Base-by-base conservation (phyloP, 2,797 vertebrate species). In the Bryconaethiops microstoma region DNA sequence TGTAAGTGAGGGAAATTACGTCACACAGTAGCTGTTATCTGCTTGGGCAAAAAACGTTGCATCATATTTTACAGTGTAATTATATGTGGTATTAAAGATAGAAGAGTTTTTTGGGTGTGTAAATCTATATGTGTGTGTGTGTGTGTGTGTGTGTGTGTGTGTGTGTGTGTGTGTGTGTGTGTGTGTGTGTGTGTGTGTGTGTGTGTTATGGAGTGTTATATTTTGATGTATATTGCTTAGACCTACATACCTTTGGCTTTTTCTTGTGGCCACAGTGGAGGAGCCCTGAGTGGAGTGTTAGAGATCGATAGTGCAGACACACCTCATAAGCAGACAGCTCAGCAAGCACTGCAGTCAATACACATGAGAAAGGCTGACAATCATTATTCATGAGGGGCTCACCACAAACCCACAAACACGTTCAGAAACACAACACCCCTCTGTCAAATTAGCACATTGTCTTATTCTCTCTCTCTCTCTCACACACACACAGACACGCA, bases 301-400 rank as follows among this genome's bases (percentile, higher is more conserved):
- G 50, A 25, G 69, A 82, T 82, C 74, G 23, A 76, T 78, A 67
- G 40, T 68, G 81, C 25, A 73, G 62, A 73, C 60, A 50, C 69
- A 82, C 54, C 45, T 82, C 80, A 67, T 78, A 59, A 74, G 40
- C 60, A 60, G 50, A 65, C 54, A 59, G 57, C 25, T 29, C 59
- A 35, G 25, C 25, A 63, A 63, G 62, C 62, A 16, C 29, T 39
- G 63, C 19, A 52, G 65, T 73, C 74, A 71, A 59, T 64, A 42
- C 14, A 17, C 57, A 63, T 64, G 69, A 82, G 35, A 48, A 54
- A 48, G 50, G 69, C 48, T 55, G 71, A 14, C 59, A 72, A 65
- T 71, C 52, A 60, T 72, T 77, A 45, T 73, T 65, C 59, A 48
- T 57, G 13, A 59, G 25, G 25, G 59, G 19, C 25, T 54, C 62